Percentiles rank a stretch among this genome's conserved stretches.
Conservation (phyloP, 2,113 vertebrate genomes). For the Strigops habroptila region DNA sequence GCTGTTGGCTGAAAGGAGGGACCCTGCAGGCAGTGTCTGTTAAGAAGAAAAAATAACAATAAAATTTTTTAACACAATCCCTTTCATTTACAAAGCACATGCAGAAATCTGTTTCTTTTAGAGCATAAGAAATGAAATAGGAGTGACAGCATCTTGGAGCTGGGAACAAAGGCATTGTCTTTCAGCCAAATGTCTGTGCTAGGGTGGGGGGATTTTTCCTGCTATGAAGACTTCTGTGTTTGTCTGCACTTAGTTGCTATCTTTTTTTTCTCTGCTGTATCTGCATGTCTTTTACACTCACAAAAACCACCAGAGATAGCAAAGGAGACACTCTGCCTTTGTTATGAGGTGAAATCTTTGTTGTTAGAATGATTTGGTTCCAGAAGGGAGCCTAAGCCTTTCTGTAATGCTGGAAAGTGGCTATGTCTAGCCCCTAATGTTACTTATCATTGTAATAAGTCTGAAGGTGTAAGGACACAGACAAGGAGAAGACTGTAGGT, state of each 20-base stretch:
- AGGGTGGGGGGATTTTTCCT: not conserved
- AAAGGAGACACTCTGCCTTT: not conserved
- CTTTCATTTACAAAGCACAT: constrained; percentile 2
- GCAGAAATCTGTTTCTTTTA: constrained; percentile 17
- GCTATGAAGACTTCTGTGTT: not conserved
- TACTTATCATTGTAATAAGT: not conserved
- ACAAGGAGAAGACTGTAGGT: not conserved
- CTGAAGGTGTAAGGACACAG: not conserved
- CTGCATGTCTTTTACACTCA: not conserved
- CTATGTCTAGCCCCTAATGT: not conserved
- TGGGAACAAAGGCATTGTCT: constrained; percentile 9
- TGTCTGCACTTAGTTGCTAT: not conserved
- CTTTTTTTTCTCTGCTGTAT: not conserved
- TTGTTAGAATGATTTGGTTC: not conserved
- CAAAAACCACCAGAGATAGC: constrained; percentile 17
- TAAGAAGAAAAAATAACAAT: not conserved
- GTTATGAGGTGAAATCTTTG: not conserved
- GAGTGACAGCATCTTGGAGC: constrained; percentile 24
- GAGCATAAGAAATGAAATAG: not conserved
- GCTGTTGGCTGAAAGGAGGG: not conserved
- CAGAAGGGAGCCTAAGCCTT: not conserved
- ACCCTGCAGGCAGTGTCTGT: not conserved
- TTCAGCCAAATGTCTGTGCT: not conserved
- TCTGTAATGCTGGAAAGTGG: not conserved
- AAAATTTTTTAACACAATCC: not conserved